Evolutionary conservation across 2,113 vertebrate genomes (phyloP).

Genomic region (Oreotrochilus melanogaster): DNA sequence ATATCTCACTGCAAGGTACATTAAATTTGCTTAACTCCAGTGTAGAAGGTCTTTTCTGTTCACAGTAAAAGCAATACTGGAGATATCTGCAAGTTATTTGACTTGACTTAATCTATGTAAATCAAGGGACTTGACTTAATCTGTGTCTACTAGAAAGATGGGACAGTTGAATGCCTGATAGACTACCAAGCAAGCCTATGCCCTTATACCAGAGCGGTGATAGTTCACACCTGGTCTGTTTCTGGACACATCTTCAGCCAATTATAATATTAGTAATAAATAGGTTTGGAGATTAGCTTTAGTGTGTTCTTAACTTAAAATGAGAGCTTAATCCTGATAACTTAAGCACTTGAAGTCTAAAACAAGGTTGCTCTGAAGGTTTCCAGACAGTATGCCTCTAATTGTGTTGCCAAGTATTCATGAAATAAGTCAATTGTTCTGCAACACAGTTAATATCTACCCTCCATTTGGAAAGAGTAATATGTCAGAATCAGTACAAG

Average conservation of each 20-base stretch:
- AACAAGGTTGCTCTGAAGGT: background rate
- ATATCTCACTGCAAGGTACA: too few relatives aligned
- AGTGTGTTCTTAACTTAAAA: background rate
- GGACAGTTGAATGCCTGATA: fast-evolving
- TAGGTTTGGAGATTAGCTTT: background rate
- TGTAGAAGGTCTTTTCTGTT: background rate
- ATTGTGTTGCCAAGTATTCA: background rate
- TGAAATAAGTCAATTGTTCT: background rate
- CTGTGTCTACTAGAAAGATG: background rate
- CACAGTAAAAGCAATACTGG: background rate
- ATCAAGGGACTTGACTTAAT: background rate
- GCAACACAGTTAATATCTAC: background rate
- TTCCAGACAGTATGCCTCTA: background rate
- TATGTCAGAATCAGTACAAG: background rate
- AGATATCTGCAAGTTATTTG: background rate
- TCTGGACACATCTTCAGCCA: background rate
- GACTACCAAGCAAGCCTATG: background rate
- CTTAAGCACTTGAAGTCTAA: background rate
- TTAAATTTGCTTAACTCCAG: background rate
- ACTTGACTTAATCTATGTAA: background rate
- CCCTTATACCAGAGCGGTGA: fast-evolving
- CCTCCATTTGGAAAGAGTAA: background rate
- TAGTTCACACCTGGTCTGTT: background rate
- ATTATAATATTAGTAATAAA: background rate
- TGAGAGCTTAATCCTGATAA: background rate